These are phyloP conservation scores for Furcula furcula DNA, from an alignment of 2,888 invertebrate genomes.

Conservation along the genomic window DNA sequence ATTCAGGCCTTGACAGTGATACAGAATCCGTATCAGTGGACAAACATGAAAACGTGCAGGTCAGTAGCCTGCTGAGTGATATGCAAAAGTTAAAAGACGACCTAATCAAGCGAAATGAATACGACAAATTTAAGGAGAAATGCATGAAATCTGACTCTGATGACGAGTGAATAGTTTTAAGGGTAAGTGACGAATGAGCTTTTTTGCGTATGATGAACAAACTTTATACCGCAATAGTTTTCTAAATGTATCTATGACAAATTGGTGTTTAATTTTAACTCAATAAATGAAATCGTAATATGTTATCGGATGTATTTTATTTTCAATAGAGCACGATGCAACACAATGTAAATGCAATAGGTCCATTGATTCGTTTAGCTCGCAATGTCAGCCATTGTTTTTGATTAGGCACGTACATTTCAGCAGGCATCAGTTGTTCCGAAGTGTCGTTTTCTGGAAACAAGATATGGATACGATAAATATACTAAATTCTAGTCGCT, in stretches of 20 bases:
- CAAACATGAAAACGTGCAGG: constrained; percentile 52
- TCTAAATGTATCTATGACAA: neutral
- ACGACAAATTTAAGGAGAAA: constrained; percentile 68
- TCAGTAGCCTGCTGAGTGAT: constrained; percentile 66
- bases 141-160: constrained; percentile 55
- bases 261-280: neutral
- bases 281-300: constrained; percentile 10
- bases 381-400: constrained; percentile 93
- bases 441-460: constrained; percentile 71
- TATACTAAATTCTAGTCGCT: too few species aligned
- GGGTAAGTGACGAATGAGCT: neutral
- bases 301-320: constrained; percentile 28
- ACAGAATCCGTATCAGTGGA: constrained; percentile 37
- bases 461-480: neutral
- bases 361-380: constrained; percentile 76
- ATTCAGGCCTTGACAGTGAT: constrained; percentile 65
- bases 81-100: constrained; percentile 69
- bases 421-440: constrained; percentile 89
- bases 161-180: constrained; percentile 40
- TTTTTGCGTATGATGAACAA: neutral
- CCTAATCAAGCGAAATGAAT: constrained; percentile 62
- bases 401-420: constrained; percentile 96
- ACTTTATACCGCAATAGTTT: too few species aligned
- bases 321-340: constrained; percentile 46
- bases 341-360: constrained; percentile 59